These are phyloP conservation scores for Fundulus diaphanus DNA, from an alignment of 2,797 vertebrate species.

Conservation along the genomic window DNA sequence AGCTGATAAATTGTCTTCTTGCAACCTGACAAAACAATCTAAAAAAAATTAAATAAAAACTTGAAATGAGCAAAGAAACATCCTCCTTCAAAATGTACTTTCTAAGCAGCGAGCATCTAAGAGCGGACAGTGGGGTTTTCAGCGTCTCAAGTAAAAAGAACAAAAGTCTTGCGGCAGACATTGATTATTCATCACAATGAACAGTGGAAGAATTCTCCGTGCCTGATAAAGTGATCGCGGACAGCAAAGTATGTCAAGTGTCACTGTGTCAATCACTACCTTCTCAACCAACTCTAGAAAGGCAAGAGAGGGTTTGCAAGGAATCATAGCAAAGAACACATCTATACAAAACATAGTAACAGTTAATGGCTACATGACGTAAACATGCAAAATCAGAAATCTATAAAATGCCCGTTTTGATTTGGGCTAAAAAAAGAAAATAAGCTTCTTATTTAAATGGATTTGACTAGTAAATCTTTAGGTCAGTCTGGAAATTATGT, in stretches of 20 bases:
- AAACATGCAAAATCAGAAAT: background rate
- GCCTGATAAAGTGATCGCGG: slow-evolving; percentile 1
- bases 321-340: background rate
- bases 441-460: background rate
- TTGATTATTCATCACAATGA: slow-evolving; percentile 25
- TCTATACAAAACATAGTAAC: background rate
- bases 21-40: background rate
- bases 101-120: slow-evolving; percentile 1
- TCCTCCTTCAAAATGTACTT: background rate
- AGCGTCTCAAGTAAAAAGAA: slow-evolving; percentile 22
- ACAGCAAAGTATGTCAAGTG: background rate
- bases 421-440: background rate
- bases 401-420: background rate
- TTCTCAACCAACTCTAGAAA: background rate
- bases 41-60: too few species aligned
- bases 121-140: slow-evolving; percentile 11
- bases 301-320: background rate
- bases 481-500: background rate
- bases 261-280: background rate
- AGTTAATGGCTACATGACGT: background rate
- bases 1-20: background rate
- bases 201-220: background rate
- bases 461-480: background rate
- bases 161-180: slow-evolving; percentile 20
- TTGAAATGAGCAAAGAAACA: background rate